Evolutionary conservation across 2,888 invertebrate species (phyloP).

Genomic region (Nymphalis urticae): DNA sequence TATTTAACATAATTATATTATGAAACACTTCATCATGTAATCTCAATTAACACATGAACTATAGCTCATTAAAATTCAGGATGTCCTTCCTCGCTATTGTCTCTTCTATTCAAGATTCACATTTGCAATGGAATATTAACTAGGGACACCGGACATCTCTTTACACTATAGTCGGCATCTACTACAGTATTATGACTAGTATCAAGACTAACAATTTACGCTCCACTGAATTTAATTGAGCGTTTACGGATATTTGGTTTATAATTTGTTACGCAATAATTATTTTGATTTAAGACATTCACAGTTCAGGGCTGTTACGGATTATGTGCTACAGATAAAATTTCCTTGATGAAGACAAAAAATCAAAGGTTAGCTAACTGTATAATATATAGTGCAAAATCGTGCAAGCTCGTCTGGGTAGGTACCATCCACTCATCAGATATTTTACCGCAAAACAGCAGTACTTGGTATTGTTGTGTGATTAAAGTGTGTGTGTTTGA

Average conservation of each 20-base stretch:
- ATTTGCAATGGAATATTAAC: conserved; percentile 32
- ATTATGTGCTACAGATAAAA: too few species aligned
- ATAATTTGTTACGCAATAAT: neutral
- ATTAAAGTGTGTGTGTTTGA: too few species aligned
- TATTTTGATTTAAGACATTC: neutral
- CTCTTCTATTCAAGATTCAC: conserved; percentile 23
- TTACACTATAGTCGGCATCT: conserved; percentile 4
- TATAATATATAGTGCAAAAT: too few species aligned
- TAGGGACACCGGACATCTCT: conserved; percentile 29
- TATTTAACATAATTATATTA: neutral
- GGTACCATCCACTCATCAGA: too few species aligned
- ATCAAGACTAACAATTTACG: neutral
- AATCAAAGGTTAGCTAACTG: too few species aligned
- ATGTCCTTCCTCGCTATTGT: conserved; percentile 11
- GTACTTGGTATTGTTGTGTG: too few species aligned
- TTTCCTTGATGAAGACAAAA: too few species aligned
- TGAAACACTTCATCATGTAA: neutral
- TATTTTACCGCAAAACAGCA: too few species aligned
- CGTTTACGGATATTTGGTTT: neutral
- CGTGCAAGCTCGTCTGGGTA: too few species aligned
- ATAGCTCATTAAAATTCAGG: conserved; percentile 7
- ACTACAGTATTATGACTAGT: neutral
- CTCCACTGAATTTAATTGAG: neutral
- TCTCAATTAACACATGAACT: conserved; percentile 2
- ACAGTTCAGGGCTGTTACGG: too few species aligned